Evolutionary conservation across 2,888 invertebrate species (phyloP).

Genomic region (Fragum fragum): DNA sequence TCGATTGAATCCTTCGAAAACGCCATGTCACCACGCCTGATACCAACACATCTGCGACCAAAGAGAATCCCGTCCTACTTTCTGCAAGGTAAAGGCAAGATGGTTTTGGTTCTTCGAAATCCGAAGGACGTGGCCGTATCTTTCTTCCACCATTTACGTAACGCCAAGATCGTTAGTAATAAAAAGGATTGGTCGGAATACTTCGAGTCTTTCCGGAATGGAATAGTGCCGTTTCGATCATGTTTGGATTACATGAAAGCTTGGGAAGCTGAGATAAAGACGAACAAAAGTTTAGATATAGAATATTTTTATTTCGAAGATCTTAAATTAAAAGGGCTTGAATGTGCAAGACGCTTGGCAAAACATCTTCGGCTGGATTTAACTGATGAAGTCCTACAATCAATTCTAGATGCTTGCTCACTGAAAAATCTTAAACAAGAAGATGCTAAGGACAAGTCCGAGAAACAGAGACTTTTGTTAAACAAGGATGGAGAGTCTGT

Average conservation of each 20-base stretch:
- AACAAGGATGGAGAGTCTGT: slow-evolving; percentile 12
- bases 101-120: slow-evolving; percentile 9
- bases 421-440: not conserved
- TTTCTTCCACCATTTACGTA: slow-evolving; percentile 8
- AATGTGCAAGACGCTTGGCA: slow-evolving; percentile 6
- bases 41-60: slow-evolving; percentile 11
- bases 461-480: not conserved
- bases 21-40: slow-evolving; percentile 2
- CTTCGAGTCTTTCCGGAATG: slow-evolving; percentile 1
- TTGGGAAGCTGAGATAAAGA: slow-evolving; percentile 11
- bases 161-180: not conserved
- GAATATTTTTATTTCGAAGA: slow-evolving; percentile 10
- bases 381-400: not conserved
- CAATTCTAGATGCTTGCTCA: slow-evolving; percentile 14
- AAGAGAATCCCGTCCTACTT: not conserved
- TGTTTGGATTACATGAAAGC: not conserved
- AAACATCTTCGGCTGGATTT: not conserved
- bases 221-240: not conserved
- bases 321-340: slow-evolving; percentile 4
- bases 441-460: not conserved
- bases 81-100: slow-evolving; percentile 2
- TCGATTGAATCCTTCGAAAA: not conserved
- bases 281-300: not conserved
- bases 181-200: slow-evolving; percentile 19
- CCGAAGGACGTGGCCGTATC: slow-evolving; percentile 23